These are phyloP conservation scores for Aplochiton taeniatus DNA, from an alignment of 2,797 vertebrate species.

Conservation along the genomic window DNA sequence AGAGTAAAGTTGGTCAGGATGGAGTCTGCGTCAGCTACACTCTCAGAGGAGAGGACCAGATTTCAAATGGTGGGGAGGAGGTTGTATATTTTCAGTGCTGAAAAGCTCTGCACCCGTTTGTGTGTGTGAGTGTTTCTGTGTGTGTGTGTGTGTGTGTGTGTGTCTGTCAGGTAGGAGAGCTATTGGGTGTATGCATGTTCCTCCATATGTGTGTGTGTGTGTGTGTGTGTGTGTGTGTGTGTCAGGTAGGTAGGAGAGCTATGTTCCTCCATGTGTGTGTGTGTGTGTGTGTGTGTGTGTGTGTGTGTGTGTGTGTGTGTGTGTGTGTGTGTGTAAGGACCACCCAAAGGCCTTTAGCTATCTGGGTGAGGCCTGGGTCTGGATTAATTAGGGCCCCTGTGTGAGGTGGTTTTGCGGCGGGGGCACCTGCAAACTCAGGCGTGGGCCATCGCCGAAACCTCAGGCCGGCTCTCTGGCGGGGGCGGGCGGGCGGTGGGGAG, in stretches of 20 bases:
- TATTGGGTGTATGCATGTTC: too few relatives aligned
- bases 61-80: slow-evolving; percentile 32
- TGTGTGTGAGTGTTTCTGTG: neutral
- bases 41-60: slow-evolving; percentile 27
- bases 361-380: slow-evolving; percentile 59
- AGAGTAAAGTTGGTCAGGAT: slow-evolving; percentile 66
- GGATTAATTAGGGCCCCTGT: slow-evolving; percentile 73
- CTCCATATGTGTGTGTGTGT: slow-evolving; percentile 30
- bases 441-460: slow-evolving; percentile 25
- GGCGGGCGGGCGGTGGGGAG: slow-evolving; percentile 27
- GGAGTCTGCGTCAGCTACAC: slow-evolving; percentile 28
- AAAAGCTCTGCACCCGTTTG: slow-evolving; percentile 33
- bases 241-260: neutral
- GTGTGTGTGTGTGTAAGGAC: slow-evolving; percentile 58
- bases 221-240: slow-evolving; percentile 38
- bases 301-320: slow-evolving; percentile 22
- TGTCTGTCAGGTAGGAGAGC: slow-evolving; percentile 20
- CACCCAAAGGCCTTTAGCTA: slow-evolving; percentile 69
- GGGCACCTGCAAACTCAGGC: slow-evolving; percentile 51
- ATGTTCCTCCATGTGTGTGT: slow-evolving; percentile 25
- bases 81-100: slow-evolving; percentile 71
- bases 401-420: slow-evolving; percentile 74
- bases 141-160: slow-evolving; percentile 14
- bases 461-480: neutral
- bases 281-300: slow-evolving; percentile 31